Base-by-base conservation (phyloP, 2,113 vertebrate genomes). In the Ia io region DNA sequence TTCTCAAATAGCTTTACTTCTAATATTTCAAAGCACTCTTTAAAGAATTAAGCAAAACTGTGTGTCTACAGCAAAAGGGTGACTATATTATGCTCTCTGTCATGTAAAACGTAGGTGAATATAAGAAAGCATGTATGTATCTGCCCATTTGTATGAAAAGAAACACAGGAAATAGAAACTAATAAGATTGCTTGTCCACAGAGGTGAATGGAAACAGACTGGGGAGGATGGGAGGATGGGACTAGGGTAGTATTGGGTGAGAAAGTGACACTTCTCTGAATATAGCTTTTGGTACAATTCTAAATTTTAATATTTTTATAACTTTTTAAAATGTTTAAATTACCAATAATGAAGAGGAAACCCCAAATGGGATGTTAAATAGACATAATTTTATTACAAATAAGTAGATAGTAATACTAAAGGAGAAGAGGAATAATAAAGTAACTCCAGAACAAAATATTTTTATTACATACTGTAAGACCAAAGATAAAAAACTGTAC, bases 191-290 rank as follows among this genome's bases (percentile, higher is more conserved):
- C 1, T 53, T 53, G 49, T n/a, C 22, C 84, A 61, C n/a, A 71
- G 51, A 67, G 2, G 12, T 22, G 30, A 22, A 28, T 63, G 16
- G 42, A 30, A 78, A 49, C 25, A 20, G 56, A 32, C 28, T 12
- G 51, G 53, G 35, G n/a, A 44, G 28, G 22, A 4, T 40, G 25
- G 20, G 6, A 5, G 6, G 12, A 22, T 28, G 17, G 16, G 22
- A 13, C 2, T 1, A 6, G 16, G 9, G 0, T 9, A 61, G 32
- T 2, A 1, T 1, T 22, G 23, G 8, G 4, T n/a, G 5, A 32
- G 3, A 16, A 65, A 30, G 40, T 63, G 28, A 40, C 5, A 63
- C 22, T 35, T 85, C 80, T 84, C n/a, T 71, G n/a, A 61, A n/a
- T n/a, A 40, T 1, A 78, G 20, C 8, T 71, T 61, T 89, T 44